Percentiles rank a stretch among this genome's conserved stretches.
These are phyloP conservation scores for Sciurus vulgaris DNA, from an alignment of 2,797 vertebrate genomes.

Conservation along the genomic window DNA sequence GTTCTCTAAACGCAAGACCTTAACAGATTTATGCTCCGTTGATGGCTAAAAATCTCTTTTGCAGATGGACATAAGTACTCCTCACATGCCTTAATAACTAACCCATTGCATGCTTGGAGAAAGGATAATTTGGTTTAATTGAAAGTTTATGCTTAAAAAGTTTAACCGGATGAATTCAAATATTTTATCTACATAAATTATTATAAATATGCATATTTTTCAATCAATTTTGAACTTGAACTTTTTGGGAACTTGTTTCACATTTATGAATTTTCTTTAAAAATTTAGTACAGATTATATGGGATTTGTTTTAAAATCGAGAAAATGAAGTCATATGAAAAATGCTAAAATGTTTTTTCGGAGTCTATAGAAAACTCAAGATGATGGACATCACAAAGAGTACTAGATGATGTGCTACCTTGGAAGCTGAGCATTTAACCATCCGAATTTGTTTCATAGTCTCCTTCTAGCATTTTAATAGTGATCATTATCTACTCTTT, in stretches of 20 bases:
- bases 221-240: conserved; percentile 47
- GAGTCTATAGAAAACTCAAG: conserved; percentile 18
- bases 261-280: conserved; percentile 20
- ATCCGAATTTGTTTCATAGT: conserved; percentile 44
- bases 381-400: background rate
- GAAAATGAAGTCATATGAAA: conserved; percentile 34
- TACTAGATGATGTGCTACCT: background rate
- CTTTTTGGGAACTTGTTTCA: conserved; percentile 33
- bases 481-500: conserved; percentile 42
- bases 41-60: background rate
- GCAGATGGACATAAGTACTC: background rate
- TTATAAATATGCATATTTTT: background rate
- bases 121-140: conserved; percentile 15
- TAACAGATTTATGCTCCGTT: background rate
- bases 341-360: conserved; percentile 21
- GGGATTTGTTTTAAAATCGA: background rate
- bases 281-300: background rate
- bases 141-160: background rate
- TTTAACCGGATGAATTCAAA: background rate
- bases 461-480: conserved; percentile 60
- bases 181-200: background rate
- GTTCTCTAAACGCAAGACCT: background rate
- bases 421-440: conserved; percentile 57
- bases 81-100: background rate
- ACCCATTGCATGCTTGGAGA: background rate